A percentile compares a stretch with the other conserved stretches of the same genome.
phyloP scores from a whole-genome alignment of 2,888 invertebrate species.

The Pteria penguin region DNA sequence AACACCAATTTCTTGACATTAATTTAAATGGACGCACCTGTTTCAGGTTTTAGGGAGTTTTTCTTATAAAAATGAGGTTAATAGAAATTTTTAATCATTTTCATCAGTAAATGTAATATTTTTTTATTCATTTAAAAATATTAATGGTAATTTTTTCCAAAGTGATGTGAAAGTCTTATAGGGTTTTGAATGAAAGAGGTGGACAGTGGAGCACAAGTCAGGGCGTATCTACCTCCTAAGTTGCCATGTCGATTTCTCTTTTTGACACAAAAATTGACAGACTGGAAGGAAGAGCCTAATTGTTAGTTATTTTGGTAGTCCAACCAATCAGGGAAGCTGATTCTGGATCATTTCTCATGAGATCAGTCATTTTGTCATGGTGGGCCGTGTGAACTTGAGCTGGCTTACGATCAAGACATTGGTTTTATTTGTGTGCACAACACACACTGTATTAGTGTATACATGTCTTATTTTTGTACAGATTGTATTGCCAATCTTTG shows the following conservation, averaged over 20 bases:
- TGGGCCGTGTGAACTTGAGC: constrained; percentile 42
- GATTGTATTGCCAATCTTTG: constrained; percentile 5
- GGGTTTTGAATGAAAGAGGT: not conserved
- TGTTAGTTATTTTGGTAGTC: constrained; percentile 24
- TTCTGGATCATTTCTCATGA: constrained; percentile 39
- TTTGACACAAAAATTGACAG: not conserved
- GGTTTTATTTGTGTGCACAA: constrained; percentile 45
- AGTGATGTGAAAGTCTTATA: not conserved
- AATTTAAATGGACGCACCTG: too few species aligned
- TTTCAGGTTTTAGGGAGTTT: too few species aligned
- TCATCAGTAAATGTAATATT: too few species aligned
- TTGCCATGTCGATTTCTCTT: not conserved
- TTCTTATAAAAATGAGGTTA: too few species aligned
- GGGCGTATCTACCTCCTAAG: not conserved
- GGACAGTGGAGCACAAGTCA: constrained; percentile 1
- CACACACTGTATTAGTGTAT: constrained; percentile 39
- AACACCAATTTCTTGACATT: too few species aligned
- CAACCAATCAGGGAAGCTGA: constrained; percentile 44
- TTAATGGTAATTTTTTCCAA: not conserved
- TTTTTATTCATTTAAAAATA: too few species aligned
- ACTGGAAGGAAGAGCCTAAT: not conserved
- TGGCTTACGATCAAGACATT: constrained; percentile 43
- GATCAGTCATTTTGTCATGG: constrained; percentile 29
- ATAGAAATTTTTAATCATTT: too few species aligned
- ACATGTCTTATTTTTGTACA: constrained; percentile 51